These are phyloP conservation scores for Lanius collurio DNA, from an alignment of 2,113 vertebrate genomes.

Conservation along the genomic window DNA sequence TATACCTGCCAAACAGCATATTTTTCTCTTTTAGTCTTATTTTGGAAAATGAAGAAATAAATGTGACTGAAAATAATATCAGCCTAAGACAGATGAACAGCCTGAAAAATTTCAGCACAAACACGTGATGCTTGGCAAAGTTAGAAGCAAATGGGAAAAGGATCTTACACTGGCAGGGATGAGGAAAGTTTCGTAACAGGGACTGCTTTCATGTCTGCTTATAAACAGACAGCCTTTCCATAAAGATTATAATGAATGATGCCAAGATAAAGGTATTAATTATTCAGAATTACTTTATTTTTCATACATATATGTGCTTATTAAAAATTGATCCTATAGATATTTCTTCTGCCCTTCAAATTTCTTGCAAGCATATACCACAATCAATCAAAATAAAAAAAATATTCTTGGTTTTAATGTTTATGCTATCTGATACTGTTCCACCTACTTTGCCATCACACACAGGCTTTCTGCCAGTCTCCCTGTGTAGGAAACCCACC, in stretches of 20 bases:
- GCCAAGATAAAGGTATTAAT: not conserved
- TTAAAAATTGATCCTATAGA: conserved; percentile 40
- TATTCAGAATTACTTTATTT: conserved; percentile 38
- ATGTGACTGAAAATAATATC: not conserved
- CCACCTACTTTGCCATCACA: not conserved
- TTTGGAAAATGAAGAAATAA: not conserved
- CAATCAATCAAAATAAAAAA: not conserved
- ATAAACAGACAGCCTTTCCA: not conserved
- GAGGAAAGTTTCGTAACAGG: not conserved
- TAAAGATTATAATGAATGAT: not conserved
- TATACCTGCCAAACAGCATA: not conserved
- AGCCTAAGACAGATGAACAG: not conserved
- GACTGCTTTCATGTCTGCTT: not conserved
- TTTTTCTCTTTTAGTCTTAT: not conserved
- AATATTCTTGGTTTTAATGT: not conserved
- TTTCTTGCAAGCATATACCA: not conserved
- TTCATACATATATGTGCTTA: not conserved
- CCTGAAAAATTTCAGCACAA: not conserved
- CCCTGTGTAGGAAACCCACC: accelerated
- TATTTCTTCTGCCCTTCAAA: not conserved
- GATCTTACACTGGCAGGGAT: not conserved
- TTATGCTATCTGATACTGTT: not conserved
- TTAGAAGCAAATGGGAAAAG: conserved; percentile 8
- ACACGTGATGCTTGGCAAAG: not conserved
- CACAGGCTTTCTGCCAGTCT: not conserved